These are phyloP conservation scores for Litocranius walleri DNA, from an alignment of 2,113 vertebrate genomes.

Conservation along the genomic window DNA sequence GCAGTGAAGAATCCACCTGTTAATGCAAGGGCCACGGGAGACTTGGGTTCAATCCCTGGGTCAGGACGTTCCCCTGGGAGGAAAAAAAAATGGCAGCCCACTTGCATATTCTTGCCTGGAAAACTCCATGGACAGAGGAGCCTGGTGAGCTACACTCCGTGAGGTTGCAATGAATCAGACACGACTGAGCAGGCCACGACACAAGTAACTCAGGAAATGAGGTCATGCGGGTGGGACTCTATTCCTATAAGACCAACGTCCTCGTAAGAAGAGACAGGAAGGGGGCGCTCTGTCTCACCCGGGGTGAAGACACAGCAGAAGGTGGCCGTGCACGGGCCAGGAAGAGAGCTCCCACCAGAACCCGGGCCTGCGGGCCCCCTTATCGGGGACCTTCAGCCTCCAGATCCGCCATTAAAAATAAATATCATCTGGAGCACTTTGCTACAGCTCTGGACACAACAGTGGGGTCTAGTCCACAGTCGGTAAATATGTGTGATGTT, in stretches of 20 bases:
- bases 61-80: not conserved
- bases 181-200: not conserved
- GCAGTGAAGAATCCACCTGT: not conserved
- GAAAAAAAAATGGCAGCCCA: not conserved
- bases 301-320: no score
- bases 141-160: not conserved
- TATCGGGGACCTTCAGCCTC: not conserved
- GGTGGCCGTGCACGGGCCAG: rapidly evolving
- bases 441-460: not conserved
- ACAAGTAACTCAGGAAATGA: not conserved
- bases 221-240: not conserved
- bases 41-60: not conserved
- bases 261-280: not conserved
- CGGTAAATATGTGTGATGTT: not conserved
- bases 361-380: no score
- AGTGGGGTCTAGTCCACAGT: not conserved
- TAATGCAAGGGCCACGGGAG: not conserved
- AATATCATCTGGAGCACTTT: not conserved
- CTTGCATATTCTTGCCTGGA: not conserved
- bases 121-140: not conserved
- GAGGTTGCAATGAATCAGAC: not conserved
- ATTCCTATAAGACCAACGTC: not conserved
- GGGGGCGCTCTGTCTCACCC: not conserved
- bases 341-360: not conserved
- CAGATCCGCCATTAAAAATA: not conserved